phyloP scores from a whole-genome alignment of 2,113 vertebrate species.

The Bothrops jararaca region DNA sequence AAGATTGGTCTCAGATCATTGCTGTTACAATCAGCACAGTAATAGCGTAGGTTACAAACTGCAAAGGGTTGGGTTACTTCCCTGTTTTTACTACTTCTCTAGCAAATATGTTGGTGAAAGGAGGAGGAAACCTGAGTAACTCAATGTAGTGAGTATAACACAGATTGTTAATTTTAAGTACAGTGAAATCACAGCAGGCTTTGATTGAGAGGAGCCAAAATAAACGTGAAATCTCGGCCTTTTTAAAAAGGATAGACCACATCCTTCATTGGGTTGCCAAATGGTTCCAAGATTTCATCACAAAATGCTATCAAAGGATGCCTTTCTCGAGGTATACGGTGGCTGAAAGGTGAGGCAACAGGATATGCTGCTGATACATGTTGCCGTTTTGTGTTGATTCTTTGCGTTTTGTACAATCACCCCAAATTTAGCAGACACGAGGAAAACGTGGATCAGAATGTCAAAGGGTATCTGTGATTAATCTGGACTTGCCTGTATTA shows the following conservation, averaged over 20 bases:
- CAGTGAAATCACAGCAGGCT: constrained; percentile 66
- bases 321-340: constrained; percentile 56
- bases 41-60: constrained; percentile 39
- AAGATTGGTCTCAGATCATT: constrained; percentile 26
- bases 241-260: constrained; percentile 75
- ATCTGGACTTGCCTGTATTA: constrained; percentile 56
- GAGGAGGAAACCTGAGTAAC: constrained; percentile 32
- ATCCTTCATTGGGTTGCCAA: constrained; percentile 71
- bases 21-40: constrained; percentile 49
- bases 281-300: constrained; percentile 66
- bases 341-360: constrained; percentile 40
- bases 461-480: constrained; percentile 60
- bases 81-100: constrained; percentile 45
- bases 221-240: constrained; percentile 67
- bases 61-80: constrained; percentile 44
- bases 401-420: constrained; percentile 55
- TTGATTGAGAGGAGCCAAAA: constrained; percentile 69
- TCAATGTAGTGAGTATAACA: constrained; percentile 59
- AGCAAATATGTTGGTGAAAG: constrained; percentile 26
- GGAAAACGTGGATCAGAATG: constrained; percentile 41
- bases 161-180: constrained; percentile 69
- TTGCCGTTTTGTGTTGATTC: constrained; percentile 35
- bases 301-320: constrained; percentile 60
- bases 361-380: constrained; percentile 48
- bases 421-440: constrained; percentile 60